Base-by-base conservation (phyloP, 2,888 invertebrate species). In the Auanema freiburgensis region DNA sequence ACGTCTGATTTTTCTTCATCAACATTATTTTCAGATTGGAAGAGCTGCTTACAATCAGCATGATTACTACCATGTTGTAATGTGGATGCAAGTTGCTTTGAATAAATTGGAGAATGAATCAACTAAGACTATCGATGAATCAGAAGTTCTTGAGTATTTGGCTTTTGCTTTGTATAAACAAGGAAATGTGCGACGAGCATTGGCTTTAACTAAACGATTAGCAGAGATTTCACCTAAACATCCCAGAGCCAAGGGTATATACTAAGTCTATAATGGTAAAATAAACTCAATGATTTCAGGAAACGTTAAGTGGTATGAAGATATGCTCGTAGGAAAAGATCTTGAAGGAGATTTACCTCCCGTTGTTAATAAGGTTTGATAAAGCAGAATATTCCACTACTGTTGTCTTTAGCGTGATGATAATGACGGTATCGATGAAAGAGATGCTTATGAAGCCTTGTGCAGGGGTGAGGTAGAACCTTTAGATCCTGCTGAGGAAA, bases 11-110 rank as follows among this genome's bases (percentile, higher is more conserved):
- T 12, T 43, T n/a, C 12, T 43, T 12, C 14, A 18, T 46, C 10
- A 18, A 18, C 10, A 5, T 16, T n/a, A 41, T 21, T 11, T 63
- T 50, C 25, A 68, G 66, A 87, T 98, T 57, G 97, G 96, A 1
- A 89, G 93, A 49, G 91, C 92, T 74, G 90, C 93, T 2, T 98
- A 97, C 87, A 92, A 92, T 82, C 90, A 91, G 77, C 90, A 90
- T 18, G 96, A 97, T 86, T 92, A 89, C 84, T 91, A 91, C 80
- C 95, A 97, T 84, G 92, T 94, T 0, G 89, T 92, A 1, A 87
- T 91, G 53, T 98, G 97, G 98, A 96, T 97, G 95, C 89, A 89
- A 72, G 77, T 77, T 25, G 76, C 79, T 6, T 40, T 77, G 40
- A 70, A 74, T 50, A 69, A 69, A 60, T 67, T 75, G 21, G 76